phyloP scores from a whole-genome alignment of 1,140 invertebrate species.

The Oreohelix idahoensis region DNA sequence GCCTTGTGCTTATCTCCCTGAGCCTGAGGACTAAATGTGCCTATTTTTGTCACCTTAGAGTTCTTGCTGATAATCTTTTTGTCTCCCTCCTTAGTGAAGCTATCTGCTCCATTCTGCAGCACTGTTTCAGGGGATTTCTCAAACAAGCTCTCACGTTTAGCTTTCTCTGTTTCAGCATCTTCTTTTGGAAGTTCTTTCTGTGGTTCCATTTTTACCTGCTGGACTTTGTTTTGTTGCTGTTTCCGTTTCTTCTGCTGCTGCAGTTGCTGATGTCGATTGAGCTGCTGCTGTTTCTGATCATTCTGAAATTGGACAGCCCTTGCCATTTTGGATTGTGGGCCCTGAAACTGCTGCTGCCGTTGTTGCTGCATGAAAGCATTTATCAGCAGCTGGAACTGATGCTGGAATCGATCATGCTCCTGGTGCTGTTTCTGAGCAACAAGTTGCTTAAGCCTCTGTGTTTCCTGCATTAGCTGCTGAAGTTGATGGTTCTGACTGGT shows the following conservation, averaged over 20 bases:
- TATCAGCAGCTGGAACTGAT: slow-evolving; percentile 27
- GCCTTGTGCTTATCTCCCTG: slow-evolving; percentile 23
- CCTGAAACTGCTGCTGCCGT: slow-evolving; percentile 5
- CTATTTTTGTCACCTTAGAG: slow-evolving; percentile 12
- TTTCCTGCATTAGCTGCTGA: slow-evolving; percentile 30
- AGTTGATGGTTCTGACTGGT: slow-evolving; percentile 22
- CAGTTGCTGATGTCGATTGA: slow-evolving; percentile 12
- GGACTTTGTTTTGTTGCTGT: slow-evolving; percentile 28
- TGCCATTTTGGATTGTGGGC: slow-evolving; percentile 34
- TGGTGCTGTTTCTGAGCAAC: slow-evolving; percentile 22
- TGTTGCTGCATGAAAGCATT: slow-evolving; percentile 37
- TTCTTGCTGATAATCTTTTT: neutral
- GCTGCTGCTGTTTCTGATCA: neutral
- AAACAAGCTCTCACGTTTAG: neutral
- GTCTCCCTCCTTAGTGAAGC: neutral
- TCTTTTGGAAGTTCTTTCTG: neutral
- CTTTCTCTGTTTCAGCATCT: neutral
- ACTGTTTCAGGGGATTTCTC: neutral
- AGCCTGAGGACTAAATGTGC: slow-evolving; percentile 2
- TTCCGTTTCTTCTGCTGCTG: slow-evolving; percentile 23
- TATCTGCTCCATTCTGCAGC: neutral
- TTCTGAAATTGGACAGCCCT: slow-evolving; percentile 12
- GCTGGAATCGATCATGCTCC: slow-evolving; percentile 27
- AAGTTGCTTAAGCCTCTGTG: slow-evolving; percentile 14
- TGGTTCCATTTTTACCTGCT: slow-evolving; percentile 5